Evolutionary conservation across 2,113 vertebrate species (phyloP), one percentile per base, ranked within the genome.

Genomic region (Tenebrosternarchus preto): DNA sequence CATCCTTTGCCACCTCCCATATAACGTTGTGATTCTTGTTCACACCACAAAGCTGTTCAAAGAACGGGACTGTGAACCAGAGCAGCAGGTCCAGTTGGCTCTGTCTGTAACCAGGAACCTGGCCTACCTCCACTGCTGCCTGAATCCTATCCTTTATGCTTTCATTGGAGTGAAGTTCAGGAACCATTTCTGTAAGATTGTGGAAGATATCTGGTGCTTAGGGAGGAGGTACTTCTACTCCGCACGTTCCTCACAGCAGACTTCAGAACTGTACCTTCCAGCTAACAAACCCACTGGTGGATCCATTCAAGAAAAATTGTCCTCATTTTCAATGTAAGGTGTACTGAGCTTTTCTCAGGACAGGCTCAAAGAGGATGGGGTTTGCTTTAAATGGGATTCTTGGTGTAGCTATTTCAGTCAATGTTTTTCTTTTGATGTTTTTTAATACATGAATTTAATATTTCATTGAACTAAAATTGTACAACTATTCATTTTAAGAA

Each of bases 121-220:
- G 53, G 96, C 97, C 0, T 99, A 96, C 88, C 92, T 98, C 59
- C 97, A 96, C 84, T 97, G 97, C 83, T 96, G 97, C 2, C 89
- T 98, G 67, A 98, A 99, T 76, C 97, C 97, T 0, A 84, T 97
- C 67, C 94, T 99, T 29, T 99, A 99, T 0, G 97, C 97, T 0
- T 99, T 99, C 77, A 86, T 98, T 0, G 97, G 96, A 3, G 95
- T 96, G 55, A 96, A 94, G 86, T 99, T 99, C 82, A 89, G 97
- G 70, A 94, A 77, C 87, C 94, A 96, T 87, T 97, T 99, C 81
- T 67, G 80, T 57, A 94, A 94, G 85, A 92, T 96, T 53, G 71
- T 94, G 64, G 83, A 86, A 71, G 93, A 94, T 24, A 1, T 95
- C 0, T 95, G 94, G 92, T 96, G 95, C 46, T 75, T 89, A 22